Percentiles rank a stretch among this genome's conserved stretches.
phyloP scores from a whole-genome alignment of 2,888 invertebrate genomes.

The Lepidocyrtoides sp. region DNA sequence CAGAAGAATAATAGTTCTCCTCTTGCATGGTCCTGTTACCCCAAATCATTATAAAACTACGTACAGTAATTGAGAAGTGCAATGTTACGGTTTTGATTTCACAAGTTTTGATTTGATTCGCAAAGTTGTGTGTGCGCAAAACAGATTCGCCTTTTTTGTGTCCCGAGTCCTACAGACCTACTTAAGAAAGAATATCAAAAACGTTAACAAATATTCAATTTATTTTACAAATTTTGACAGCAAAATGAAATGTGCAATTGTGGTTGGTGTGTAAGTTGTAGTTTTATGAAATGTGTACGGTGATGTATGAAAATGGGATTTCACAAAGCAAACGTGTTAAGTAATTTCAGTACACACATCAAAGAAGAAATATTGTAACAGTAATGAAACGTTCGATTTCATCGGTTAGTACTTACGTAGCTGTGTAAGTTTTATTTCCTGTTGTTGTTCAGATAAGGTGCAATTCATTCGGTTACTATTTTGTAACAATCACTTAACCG shows the following conservation, averaged over 20 bases:
- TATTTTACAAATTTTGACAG: too few relatives aligned
- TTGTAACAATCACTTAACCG: slow-evolving; percentile 76
- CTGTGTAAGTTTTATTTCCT: slow-evolving; percentile 18
- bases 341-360: background rate
- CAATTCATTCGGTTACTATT: slow-evolving; percentile 72
- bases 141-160: too few relatives aligned
- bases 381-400: slow-evolving; percentile 10
- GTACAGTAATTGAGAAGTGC: too few relatives aligned
- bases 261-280: background rate
- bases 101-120: too few relatives aligned
- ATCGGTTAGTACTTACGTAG: slow-evolving; percentile 38
- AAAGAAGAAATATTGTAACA: background rate
- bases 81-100: background rate
- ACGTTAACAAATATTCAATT: background rate
- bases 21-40: too few relatives aligned
- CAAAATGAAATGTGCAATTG: background rate
- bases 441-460: slow-evolving; percentile 63
- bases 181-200: background rate
- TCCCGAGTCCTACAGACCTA: too few relatives aligned
- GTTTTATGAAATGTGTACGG: background rate
- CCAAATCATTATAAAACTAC: too few relatives aligned
- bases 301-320: too few relatives aligned
- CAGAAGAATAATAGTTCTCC: too few relatives aligned
- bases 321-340: background rate
- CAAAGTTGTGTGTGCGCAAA: too few relatives aligned